These are phyloP conservation scores for Corvus moneduloides DNA, from an alignment of 2,113 vertebrate genomes.

Conservation along the genomic window DNA sequence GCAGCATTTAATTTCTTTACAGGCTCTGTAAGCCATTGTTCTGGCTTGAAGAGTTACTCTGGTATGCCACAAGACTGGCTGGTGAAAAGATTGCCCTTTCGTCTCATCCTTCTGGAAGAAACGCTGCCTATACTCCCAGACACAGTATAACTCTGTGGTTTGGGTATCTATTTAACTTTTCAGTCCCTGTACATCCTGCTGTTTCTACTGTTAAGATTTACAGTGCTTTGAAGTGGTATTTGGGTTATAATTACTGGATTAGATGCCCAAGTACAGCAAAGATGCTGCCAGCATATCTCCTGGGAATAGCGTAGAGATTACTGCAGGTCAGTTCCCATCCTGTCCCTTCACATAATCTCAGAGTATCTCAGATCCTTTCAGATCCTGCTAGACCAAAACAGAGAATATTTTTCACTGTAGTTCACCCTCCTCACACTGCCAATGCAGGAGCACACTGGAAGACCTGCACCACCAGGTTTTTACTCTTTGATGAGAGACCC, in stretches of 20 bases:
- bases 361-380: not conserved
- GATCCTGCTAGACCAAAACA: not conserved
- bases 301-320: not conserved
- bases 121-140: rapidly evolving
- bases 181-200: not conserved
- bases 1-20: not conserved
- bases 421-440: not conserved
- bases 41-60: not conserved
- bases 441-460: not conserved
- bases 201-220: not conserved
- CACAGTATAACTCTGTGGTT: not conserved
- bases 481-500: not conserved
- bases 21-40: not conserved
- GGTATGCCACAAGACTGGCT: not conserved
- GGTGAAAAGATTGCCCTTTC: not conserved
- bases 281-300: not conserved
- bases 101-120: not conserved
- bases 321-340: not conserved
- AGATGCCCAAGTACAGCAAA: not conserved
- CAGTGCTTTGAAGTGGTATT: not conserved
- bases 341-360: not conserved
- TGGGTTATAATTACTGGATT: not conserved
- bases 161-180: not conserved
- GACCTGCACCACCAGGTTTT: not conserved
- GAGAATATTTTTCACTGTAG: not conserved